A percentile compares a stretch with the other conserved stretches of the same genome.
These are phyloP conservation scores for Incurvaria masculella DNA, from an alignment of 2,888 invertebrate genomes.

Conservation along the genomic window DNA sequence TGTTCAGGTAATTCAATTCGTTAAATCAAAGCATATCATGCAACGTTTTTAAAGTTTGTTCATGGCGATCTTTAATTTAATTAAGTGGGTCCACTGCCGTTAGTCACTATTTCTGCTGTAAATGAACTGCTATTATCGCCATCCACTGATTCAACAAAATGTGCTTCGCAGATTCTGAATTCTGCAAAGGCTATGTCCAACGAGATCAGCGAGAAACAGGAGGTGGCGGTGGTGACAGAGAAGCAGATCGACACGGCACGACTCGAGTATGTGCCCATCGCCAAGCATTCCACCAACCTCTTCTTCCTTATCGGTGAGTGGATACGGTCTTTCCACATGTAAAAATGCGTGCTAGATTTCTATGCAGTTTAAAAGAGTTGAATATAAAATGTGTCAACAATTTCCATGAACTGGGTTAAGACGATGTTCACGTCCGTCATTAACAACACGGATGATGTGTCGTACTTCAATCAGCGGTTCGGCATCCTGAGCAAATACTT, in stretches of 20 bases:
- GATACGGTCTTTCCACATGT: neutral
- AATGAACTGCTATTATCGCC: too few relatives aligned
- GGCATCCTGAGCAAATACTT: conserved; percentile 75
- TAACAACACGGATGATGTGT: conserved; percentile 82
- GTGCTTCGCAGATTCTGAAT: conserved; percentile 71
- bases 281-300: conserved; percentile 82
- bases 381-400: too few relatives aligned
- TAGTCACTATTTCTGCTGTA: too few relatives aligned
- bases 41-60: too few relatives aligned
- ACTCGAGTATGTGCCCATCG: conserved; percentile 85
- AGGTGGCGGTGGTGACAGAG: conserved; percentile 85
- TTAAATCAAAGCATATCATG: too few relatives aligned
- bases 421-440: conserved; percentile 82
- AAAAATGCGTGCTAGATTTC: too few relatives aligned
- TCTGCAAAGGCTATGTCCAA: conserved; percentile 87
- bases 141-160: too few relatives aligned
- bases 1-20: conserved; percentile 62
- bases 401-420: conserved; percentile 93
- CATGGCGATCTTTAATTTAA: too few relatives aligned
- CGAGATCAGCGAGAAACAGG: conserved; percentile 89
- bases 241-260: conserved; percentile 84
- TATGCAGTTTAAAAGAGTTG: too few relatives aligned
- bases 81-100: too few relatives aligned
- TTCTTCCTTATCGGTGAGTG: conserved; percentile 83
- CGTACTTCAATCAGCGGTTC: conserved; percentile 72